Conservation (phyloP, 35 echinoderm and acorn worm species). For the Ophioderma brevispina region DNA sequence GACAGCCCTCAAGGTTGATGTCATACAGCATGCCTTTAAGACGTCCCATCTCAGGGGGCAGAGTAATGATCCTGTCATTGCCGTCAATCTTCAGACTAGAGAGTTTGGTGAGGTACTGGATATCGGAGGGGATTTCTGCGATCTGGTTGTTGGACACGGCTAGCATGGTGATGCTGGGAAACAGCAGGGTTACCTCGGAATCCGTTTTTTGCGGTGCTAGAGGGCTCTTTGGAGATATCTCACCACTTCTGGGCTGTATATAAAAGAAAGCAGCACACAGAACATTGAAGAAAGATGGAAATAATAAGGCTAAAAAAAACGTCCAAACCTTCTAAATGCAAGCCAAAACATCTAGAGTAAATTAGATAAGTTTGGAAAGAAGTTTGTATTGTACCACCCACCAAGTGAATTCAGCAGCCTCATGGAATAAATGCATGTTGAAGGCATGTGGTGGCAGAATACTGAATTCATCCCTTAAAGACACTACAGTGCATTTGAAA, state of each 20-base stretch:
- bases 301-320: no score
- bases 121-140: conserved; percentile 70
- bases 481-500: no score
- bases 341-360: no score
- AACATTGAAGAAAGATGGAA: no score
- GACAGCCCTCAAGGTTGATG: conserved; percentile 84
- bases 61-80: conserved; percentile 70
- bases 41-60: conserved; percentile 95
- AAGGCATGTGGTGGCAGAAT: no score
- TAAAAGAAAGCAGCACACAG: no score
- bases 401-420: no score
- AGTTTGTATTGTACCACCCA: no score
- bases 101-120: conserved; percentile 86
- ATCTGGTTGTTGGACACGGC: conserved; percentile 80
- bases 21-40: conserved; percentile 78
- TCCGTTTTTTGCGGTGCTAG: neutral
- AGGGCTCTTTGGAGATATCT: neutral
- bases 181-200: conserved; percentile 81
- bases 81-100: conserved; percentile 84
- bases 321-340: no score
- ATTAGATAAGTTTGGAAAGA: no score
- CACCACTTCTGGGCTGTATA: neutral
- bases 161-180: conserved; percentile 83
- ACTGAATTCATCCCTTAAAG: no score
- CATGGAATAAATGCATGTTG: no score